Percentiles rank a stretch among this genome's conserved stretches.
Conservation (phyloP, 2,888 invertebrate genomes). For the Tyria jacobaeae region DNA sequence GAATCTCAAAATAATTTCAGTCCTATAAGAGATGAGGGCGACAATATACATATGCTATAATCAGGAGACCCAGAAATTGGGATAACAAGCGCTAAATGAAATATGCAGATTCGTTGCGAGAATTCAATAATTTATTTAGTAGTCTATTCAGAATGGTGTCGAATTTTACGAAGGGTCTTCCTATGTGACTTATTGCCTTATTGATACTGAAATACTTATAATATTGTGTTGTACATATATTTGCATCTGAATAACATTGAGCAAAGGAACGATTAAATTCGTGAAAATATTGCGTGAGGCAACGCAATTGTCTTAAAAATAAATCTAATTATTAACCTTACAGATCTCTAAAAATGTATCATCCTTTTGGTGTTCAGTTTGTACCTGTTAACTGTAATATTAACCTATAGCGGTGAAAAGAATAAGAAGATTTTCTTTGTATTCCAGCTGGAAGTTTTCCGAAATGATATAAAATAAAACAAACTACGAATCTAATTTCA, state of each 20-base stretch:
- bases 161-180: not conserved
- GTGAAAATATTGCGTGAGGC: not conserved
- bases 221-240: not conserved
- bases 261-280: not conserved
- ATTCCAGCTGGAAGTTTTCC: too few species aligned
- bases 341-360: too few species aligned
- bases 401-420: too few species aligned
- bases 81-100: constrained; percentile 52
- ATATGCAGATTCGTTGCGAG: constrained; percentile 48
- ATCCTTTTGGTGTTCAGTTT: too few species aligned
- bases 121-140: constrained; percentile 42
- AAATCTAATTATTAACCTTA: too few species aligned
- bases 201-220: not conserved
- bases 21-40: constrained; percentile 12
- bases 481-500: too few species aligned
- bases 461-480: too few species aligned
- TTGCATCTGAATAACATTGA: not conserved
- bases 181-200: not conserved
- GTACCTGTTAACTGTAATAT: too few species aligned
- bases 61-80: constrained; percentile 45
- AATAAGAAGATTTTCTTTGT: too few species aligned
- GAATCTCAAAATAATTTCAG: constrained; percentile 34
- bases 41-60: constrained; percentile 34
- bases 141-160: constrained; percentile 23
- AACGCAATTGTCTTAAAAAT: not conserved